These are phyloP conservation scores for Ceyx melanurus DNA, from an alignment of 2,113 vertebrate species.

Conservation along the genomic window DNA sequence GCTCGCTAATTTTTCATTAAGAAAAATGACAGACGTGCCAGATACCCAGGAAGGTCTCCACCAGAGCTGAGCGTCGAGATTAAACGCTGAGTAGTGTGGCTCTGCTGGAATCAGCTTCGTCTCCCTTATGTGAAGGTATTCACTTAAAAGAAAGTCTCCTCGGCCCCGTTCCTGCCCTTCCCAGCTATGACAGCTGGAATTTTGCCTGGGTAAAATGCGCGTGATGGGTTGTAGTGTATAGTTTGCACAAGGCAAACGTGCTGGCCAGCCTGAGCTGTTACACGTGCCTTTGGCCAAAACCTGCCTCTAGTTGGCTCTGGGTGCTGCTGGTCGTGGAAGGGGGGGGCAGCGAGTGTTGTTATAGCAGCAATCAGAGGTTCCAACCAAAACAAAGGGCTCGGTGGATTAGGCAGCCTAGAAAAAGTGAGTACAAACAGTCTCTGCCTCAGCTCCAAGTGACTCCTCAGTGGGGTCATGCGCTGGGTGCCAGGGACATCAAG, in stretches of 20 bases:
- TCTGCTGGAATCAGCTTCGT: not conserved
- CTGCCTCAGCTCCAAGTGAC: not conserved
- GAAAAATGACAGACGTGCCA: slow-evolving; percentile 55
- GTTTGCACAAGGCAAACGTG: not conserved
- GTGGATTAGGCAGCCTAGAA: not conserved
- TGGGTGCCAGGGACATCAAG: not conserved
- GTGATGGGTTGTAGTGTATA: not conserved
- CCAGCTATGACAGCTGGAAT: not conserved
- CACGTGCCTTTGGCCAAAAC: rapidly evolving
- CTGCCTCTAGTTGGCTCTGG: not conserved
- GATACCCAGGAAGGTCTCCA: not conserved
- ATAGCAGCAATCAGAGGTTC: not conserved
- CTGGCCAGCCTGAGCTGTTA: not conserved
- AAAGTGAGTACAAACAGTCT: not conserved
- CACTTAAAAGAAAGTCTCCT: not conserved
- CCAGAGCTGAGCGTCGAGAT: not conserved
- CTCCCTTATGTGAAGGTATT: not conserved
- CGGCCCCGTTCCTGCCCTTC: not conserved
- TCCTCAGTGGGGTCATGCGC: rapidly evolving
- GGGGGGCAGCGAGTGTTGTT: not conserved
- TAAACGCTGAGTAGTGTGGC: not conserved
- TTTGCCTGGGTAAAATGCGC: not conserved
- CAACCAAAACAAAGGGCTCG: not conserved
- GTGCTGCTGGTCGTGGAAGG: not conserved
- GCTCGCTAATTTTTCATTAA: slow-evolving; percentile 62